These are phyloP conservation scores for Smittia sp. DNA, from an alignment of 2,888 invertebrate genomes.

Conservation along the genomic window DNA sequence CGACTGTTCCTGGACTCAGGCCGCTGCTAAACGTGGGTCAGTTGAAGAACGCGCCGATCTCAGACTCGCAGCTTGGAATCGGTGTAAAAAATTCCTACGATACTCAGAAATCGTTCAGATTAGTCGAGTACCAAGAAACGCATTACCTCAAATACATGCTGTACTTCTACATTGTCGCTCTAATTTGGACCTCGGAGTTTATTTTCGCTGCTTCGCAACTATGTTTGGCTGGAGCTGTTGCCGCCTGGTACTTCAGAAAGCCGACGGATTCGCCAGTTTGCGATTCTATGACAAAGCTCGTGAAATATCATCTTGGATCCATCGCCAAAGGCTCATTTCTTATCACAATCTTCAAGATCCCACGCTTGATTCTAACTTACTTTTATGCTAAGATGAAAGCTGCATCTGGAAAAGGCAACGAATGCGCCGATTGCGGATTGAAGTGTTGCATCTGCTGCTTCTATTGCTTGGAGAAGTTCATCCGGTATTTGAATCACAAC, in stretches of 20 bases:
- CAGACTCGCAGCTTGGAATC: background rate
- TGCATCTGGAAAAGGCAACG: constrained; percentile 68
- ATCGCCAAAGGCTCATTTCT: constrained; percentile 92
- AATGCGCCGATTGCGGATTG: constrained; percentile 70
- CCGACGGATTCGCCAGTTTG: constrained; percentile 68
- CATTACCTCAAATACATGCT: constrained; percentile 87
- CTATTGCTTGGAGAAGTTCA: constrained; percentile 86
- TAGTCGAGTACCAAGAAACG: constrained; percentile 72
- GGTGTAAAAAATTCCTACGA: background rate
- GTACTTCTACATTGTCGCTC: constrained; percentile 87
- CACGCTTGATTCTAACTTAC: constrained; percentile 82
- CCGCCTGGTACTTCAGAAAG: constrained; percentile 73
- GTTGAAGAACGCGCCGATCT: background rate
- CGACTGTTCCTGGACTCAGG: constrained; percentile 67
- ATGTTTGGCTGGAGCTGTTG: constrained; percentile 89
- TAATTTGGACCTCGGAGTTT: constrained; percentile 92
- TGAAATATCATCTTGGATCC: constrained; percentile 90
- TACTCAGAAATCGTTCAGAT: constrained; percentile 54
- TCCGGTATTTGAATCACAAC: constrained; percentile 89
- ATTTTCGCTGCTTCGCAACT: constrained; percentile 93
- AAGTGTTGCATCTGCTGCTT: constrained; percentile 88
- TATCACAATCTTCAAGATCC: constrained; percentile 89
- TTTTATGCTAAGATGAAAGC: constrained; percentile 78
- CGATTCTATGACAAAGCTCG: constrained; percentile 69
- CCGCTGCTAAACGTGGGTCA: constrained; percentile 47